phyloP scores from a whole-genome alignment of 2,797 vertebrate species.

The Crocidura indochinensis region DNA sequence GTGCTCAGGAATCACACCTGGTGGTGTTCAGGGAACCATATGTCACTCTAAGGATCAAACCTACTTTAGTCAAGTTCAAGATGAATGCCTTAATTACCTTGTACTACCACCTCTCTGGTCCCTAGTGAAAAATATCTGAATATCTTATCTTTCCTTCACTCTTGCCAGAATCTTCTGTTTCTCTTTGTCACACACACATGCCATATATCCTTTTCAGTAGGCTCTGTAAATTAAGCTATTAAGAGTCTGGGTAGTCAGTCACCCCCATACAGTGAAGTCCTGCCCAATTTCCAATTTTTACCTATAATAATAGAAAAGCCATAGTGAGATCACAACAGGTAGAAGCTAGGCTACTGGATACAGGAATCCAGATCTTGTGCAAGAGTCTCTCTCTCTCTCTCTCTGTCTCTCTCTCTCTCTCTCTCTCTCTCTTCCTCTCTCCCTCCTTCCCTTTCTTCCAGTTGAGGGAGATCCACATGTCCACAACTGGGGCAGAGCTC shows the following conservation, averaged over 20 bases:
- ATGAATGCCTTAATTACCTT: too few species aligned
- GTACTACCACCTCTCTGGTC: too few species aligned
- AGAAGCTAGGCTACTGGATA: neutral
- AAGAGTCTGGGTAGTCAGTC: neutral
- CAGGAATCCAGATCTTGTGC: neutral
- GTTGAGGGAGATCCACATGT: accelerated
- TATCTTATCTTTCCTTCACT: neutral
- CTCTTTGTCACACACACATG: neutral
- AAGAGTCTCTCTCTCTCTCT: neutral
- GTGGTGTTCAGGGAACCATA: too few species aligned
- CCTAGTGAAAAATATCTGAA: too few species aligned
- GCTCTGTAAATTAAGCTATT: neutral
- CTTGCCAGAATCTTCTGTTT: neutral
- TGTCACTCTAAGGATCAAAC: too few species aligned
- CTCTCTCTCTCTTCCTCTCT: too few species aligned
- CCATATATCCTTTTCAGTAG: neutral
- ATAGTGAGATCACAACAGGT: neutral
- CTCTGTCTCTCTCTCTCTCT: too few species aligned
- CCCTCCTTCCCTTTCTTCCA: neutral
- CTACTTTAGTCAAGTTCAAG: too few species aligned
- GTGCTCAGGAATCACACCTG: too few species aligned
- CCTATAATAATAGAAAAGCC: neutral
- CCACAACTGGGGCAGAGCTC: neutral
- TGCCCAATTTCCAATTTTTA: neutral
- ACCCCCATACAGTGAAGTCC: too few species aligned